Evolutionary conservation across 2,113 vertebrate species (phyloP).

Genomic region (Otus sunia): DNA sequence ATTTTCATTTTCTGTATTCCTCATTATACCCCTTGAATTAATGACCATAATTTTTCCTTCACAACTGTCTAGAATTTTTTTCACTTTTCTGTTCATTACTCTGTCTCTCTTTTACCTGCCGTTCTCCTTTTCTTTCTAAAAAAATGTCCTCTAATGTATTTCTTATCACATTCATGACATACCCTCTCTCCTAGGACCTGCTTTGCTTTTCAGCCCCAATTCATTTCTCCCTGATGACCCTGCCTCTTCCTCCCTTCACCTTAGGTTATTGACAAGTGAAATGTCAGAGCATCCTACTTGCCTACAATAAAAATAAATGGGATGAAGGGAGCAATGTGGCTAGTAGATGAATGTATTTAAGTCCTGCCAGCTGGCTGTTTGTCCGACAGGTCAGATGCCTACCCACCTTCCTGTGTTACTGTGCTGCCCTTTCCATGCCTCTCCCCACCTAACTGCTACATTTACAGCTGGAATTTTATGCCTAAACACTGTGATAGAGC

Average conservation of each 20-base stretch:
- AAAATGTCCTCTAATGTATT: background rate
- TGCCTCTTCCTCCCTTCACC: background rate
- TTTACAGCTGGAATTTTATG: background rate
- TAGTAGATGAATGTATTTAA: background rate
- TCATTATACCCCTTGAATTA: background rate
- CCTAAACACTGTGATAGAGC: background rate
- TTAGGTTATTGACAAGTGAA: background rate
- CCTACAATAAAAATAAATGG: background rate
- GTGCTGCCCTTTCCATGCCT: background rate
- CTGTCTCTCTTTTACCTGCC: background rate
- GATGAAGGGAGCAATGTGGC: background rate
- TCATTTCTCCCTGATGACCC: background rate
- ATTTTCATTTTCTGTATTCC: background rate
- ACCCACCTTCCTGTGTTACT: background rate
- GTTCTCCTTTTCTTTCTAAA: background rate
- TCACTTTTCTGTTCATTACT: background rate
- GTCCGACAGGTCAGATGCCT: background rate
- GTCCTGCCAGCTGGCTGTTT: accelerated
- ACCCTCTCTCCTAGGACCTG: background rate
- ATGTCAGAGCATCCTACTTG: background rate
- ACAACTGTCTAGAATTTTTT: background rate
- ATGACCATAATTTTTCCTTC: background rate
- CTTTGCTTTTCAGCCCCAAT: background rate
- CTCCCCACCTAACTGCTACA: background rate
- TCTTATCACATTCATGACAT: background rate